Evolutionary conservation across 2,888 invertebrate genomes (phyloP).

Genomic region (Volucella inanis): DNA sequence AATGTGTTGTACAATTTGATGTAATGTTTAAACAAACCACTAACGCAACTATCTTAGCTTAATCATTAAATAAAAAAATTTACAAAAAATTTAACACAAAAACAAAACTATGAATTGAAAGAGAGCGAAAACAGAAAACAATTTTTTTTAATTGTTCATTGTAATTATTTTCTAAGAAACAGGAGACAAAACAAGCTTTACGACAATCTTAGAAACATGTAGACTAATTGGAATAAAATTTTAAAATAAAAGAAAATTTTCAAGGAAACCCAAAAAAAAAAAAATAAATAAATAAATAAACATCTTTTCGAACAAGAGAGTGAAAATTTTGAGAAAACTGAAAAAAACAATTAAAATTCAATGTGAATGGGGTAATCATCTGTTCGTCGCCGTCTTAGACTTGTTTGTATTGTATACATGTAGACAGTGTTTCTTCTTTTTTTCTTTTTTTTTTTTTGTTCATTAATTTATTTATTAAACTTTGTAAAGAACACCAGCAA

Average conservation of each 20-base stretch:
- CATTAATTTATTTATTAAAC: not conserved
- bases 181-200: slow-evolving; percentile 61
- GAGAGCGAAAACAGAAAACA: slow-evolving; percentile 27
- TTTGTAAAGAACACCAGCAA: slow-evolving; percentile 46
- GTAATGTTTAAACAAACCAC: slow-evolving; percentile 33
- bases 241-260: slow-evolving; percentile 43
- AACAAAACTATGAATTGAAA: slow-evolving; percentile 9
- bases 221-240: slow-evolving; percentile 51
- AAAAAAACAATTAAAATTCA: slow-evolving; percentile 9
- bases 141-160: slow-evolving; percentile 32
- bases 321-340: not conserved
- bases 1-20: slow-evolving; percentile 70
- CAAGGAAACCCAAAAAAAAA: slow-evolving; percentile 20
- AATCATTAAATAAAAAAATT: slow-evolving; percentile 2
- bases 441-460: slow-evolving; percentile 7
- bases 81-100: no score
- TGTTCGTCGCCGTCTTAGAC: slow-evolving; percentile 54
- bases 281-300: no score
- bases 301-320: no score
- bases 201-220: slow-evolving; percentile 65
- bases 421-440: no score
- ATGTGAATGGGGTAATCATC: slow-evolving; percentile 50
- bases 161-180: slow-evolving; percentile 53
- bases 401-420: slow-evolving; percentile 41
- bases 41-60: slow-evolving; percentile 54